A percentile compares a stretch with the other conserved stretches of the same genome.
phyloP scores from a whole-genome alignment of 1,140 invertebrate genomes.

The Nasonia longicornis region DNA sequence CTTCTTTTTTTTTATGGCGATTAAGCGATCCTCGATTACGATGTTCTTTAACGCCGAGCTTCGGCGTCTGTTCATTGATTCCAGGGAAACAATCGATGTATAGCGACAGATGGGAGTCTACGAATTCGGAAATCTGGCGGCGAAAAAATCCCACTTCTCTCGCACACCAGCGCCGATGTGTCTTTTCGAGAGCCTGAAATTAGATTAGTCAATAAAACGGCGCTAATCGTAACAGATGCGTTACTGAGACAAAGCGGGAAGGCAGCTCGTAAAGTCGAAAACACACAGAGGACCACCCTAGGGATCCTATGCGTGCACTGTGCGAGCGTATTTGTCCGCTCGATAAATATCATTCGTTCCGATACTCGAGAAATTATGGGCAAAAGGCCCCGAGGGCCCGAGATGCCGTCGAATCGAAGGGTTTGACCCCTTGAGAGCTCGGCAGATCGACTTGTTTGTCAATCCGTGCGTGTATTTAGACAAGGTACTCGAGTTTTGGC shows the following conservation, averaged over 20 bases:
- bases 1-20: neutral
- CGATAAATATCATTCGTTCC: conserved; percentile 50
- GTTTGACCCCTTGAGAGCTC: conserved; percentile 25
- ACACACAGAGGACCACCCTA: conserved; percentile 32
- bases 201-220: conserved; percentile 34
- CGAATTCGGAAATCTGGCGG: neutral
- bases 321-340: conserved; percentile 33
- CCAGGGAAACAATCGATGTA: too few relatives aligned
- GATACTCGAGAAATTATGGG: conserved; percentile 42
- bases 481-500: neutral
- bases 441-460: conserved; percentile 24
- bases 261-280: conserved; percentile 1
- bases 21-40: neutral
- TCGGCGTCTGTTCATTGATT: too few relatives aligned
- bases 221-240: conserved; percentile 43
- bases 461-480: conserved; percentile 1
- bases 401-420: conserved; percentile 25
- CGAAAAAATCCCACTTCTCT: neutral
- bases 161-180: neutral
- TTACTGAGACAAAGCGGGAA: conserved; percentile 29
- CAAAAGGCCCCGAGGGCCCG: conserved; percentile 27
- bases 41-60: neutral
- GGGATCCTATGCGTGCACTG: conserved; percentile 13
- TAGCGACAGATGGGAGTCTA: too few relatives aligned
- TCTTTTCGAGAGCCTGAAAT: conserved; percentile 1